Evolutionary conservation across 2,113 vertebrate species (phyloP).

Genomic region (Aythya baeri): DNA sequence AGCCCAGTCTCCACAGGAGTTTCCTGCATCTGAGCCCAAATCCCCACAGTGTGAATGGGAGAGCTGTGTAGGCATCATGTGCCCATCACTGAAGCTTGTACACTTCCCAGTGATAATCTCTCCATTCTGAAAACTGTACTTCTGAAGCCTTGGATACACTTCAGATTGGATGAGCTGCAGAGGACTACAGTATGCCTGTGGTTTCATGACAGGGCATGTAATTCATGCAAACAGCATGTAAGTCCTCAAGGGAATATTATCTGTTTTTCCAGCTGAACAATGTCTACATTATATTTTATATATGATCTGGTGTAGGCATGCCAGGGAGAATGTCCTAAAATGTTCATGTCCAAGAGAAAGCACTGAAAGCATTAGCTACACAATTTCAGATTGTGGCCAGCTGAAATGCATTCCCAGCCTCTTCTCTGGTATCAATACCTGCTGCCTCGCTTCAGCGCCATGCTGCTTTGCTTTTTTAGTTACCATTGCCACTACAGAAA

Average conservation of each 20-base stretch:
- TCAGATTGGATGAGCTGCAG: neutral
- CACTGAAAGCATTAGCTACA: neutral
- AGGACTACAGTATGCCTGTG: neutral
- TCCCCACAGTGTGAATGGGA: neutral
- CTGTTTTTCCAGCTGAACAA: neutral
- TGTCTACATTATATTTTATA: neutral
- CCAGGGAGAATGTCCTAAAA: neutral
- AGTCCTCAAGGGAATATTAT: neutral
- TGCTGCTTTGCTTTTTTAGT: neutral
- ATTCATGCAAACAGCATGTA: neutral
- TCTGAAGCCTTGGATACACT: neutral
- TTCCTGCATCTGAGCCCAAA: neutral
- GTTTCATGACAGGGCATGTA: neutral
- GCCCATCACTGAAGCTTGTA: neutral
- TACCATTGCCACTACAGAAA: neutral
- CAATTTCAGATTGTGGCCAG: conserved; percentile 2
- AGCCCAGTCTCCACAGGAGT: neutral
- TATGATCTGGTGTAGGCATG: neutral
- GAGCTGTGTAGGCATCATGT: neutral
- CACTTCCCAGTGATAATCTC: neutral
- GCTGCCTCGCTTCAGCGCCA: neutral
- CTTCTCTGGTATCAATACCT: neutral
- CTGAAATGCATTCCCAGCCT: conserved; percentile 30
- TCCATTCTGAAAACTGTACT: neutral
- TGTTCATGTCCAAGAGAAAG: neutral